Evolutionary conservation across 2,888 invertebrate species (phyloP).

Genomic region (Lasius platythorax): DNA sequence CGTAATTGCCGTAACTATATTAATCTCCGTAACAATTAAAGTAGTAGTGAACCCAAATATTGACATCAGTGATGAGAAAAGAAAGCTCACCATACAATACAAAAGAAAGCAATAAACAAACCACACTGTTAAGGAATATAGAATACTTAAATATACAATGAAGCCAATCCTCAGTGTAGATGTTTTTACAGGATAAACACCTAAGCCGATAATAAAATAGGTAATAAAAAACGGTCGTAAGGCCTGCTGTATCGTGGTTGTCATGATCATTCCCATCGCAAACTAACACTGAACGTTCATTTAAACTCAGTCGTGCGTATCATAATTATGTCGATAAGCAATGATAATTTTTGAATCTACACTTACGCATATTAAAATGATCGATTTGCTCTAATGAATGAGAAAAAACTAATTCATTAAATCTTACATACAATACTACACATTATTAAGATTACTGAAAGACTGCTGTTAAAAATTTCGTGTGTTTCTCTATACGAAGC

Average conservation of each 20-base stretch:
- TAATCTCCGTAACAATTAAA: not conserved
- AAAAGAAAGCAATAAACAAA: not conserved
- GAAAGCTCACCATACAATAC: not conserved
- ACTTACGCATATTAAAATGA: not conserved
- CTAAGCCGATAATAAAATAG: constrained; percentile 8
- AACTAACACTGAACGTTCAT: not conserved
- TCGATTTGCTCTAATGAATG: not conserved
- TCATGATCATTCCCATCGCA: not conserved
- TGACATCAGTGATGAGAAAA: not conserved
- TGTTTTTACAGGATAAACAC: not conserved
- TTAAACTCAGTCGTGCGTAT: too few relatives aligned
- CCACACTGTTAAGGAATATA: not conserved
- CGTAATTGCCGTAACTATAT: not conserved
- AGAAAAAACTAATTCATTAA: not conserved
- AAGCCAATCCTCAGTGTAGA: too few relatives aligned
- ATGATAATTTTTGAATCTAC: not conserved
- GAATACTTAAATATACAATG: constrained; percentile 2
- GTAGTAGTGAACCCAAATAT: not conserved
- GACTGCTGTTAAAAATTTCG: not conserved
- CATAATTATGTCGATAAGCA: too few relatives aligned
- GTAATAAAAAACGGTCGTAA: not conserved
- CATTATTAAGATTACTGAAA: not conserved
- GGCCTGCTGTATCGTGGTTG: not conserved
- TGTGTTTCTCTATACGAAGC: not conserved
- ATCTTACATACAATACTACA: not conserved